Evolutionary conservation across 2,888 invertebrate genomes (phyloP).

Genomic region (Chrysomela aeneicollis): DNA sequence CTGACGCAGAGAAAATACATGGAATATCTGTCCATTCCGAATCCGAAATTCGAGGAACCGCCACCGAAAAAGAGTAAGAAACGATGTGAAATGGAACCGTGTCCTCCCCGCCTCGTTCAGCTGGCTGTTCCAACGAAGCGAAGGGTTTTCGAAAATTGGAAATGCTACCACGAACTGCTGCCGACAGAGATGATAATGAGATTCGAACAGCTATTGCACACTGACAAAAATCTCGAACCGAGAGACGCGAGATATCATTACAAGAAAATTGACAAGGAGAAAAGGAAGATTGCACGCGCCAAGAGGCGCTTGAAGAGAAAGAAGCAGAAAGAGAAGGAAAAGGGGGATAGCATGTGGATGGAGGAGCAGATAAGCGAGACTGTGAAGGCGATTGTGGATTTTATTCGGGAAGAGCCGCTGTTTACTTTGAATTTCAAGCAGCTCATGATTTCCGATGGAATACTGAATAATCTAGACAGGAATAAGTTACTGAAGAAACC

Average conservation of each 20-base stretch:
- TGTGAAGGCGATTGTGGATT: slow-evolving; percentile 46
- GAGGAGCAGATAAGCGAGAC: slow-evolving; percentile 40
- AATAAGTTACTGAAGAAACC: slow-evolving; percentile 39
- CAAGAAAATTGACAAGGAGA: slow-evolving; percentile 49
- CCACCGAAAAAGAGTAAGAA: slow-evolving; percentile 32
- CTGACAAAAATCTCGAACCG: slow-evolving; percentile 52
- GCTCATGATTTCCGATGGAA: slow-evolving; percentile 50
- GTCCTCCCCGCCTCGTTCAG: slow-evolving; percentile 52
- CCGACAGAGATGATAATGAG: slow-evolving; percentile 48
- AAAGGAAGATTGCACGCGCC: slow-evolving; percentile 39
- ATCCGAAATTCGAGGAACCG: slow-evolving; percentile 33
- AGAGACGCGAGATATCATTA: slow-evolving; percentile 52
- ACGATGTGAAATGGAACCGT: slow-evolving; percentile 46
- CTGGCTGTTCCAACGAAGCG: slow-evolving; percentile 52
- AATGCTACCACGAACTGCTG: slow-evolving; percentile 45
- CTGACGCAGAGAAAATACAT: slow-evolving; percentile 49
- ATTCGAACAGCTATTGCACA: slow-evolving; percentile 52
- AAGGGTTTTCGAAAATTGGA: slow-evolving; percentile 52
- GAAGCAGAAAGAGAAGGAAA: slow-evolving; percentile 36
- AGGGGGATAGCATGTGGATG: slow-evolving; percentile 39
- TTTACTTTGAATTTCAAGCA: slow-evolving; percentile 53
- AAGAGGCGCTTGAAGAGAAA: slow-evolving; percentile 34
- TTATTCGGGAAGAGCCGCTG: slow-evolving; percentile 48
- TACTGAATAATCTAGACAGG: slow-evolving; percentile 44
- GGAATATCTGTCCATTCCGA: slow-evolving; percentile 47